Conservation (phyloP, 2,888 invertebrate genomes). For the Brenthis daphne region DNA sequence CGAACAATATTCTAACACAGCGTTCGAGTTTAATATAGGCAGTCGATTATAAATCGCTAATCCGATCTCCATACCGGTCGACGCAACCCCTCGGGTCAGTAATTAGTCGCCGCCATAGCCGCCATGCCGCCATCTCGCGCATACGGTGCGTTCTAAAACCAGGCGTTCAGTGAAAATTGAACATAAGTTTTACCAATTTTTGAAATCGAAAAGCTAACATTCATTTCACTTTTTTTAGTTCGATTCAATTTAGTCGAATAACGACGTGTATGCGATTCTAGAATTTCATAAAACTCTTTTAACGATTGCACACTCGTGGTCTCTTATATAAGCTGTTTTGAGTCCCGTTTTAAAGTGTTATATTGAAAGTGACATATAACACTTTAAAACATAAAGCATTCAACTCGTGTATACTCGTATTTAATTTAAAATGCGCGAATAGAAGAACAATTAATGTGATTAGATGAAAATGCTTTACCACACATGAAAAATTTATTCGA, state of each 20-base stretch:
- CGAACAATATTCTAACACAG: background rate
- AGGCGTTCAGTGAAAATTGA: slow-evolving; percentile 29
- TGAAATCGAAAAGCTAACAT: slow-evolving; percentile 18
- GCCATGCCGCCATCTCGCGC: slow-evolving; percentile 33
- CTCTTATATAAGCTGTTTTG: background rate
- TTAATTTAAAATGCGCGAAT: too few relatives aligned
- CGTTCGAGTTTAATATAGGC: slow-evolving; percentile 22
- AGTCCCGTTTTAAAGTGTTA: too few relatives aligned
- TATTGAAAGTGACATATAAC: too few relatives aligned
- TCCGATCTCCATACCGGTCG: slow-evolving; percentile 36
- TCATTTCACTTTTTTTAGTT: slow-evolving; percentile 12
- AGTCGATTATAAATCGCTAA: slow-evolving; percentile 37
- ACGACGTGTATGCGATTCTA: slow-evolving; percentile 4
- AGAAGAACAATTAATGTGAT: too few relatives aligned
- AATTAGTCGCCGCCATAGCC: slow-evolving; percentile 35
- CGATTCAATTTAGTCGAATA: slow-evolving; percentile 17
- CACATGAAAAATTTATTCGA: too few relatives aligned
- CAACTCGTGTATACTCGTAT: too few relatives aligned
- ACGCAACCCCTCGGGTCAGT: slow-evolving; percentile 32
- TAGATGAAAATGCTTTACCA: too few relatives aligned
- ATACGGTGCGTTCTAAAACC: slow-evolving; percentile 29
- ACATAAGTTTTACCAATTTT: slow-evolving; percentile 31
- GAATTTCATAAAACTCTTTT: slow-evolving; percentile 1
- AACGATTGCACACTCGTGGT: background rate
- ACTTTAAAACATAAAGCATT: too few relatives aligned